Base-by-base conservation (phyloP, 2,113 vertebrate genomes). In the Oncorhynchus mykiss region DNA sequence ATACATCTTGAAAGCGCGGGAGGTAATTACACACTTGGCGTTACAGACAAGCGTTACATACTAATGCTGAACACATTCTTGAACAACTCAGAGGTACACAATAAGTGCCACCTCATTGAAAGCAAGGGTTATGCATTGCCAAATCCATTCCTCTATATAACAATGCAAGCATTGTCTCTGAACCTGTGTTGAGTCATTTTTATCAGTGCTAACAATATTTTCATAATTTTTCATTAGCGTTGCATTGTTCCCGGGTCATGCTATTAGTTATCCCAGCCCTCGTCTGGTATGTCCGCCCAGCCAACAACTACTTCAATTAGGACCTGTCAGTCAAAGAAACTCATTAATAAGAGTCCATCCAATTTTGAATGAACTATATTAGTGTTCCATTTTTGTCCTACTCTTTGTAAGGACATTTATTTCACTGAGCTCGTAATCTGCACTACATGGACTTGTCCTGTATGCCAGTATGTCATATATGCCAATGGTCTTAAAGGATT, bases 361-460 rank as follows among this genome's bases (percentile, higher is more conserved):
- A 87, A 82, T 86, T 79, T 81, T 87, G 78, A 87, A 88, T 64
- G 78, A 88, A 84, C 87, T 86, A 89, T 82, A 92, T 91, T 89
- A 92, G 79, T 85, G 83, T 86, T 89, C 81, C 85, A 86, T 91
- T 91, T 89, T 84, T 54, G 80, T 90, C 83, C 59, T 83, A 84
- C 39, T 39, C 39, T 9, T 39, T 45, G 39, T 45, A 8, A 31
- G 49, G 88, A 86, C 79, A 77, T 85, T 88, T 73, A 84, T 87
- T 88, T 88, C 82, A 82, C 80, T 39, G 76, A 72, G 72, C 27
- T 83, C 78, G 75, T 68, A 49, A 74, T 86, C 74, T 57, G 16
- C 22, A 13, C 60, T 39, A 59, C 71, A 29, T 29, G 64, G 39
- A 16, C 12, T 70, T 66, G 7, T 78, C 78, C 80, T 84, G 79